phyloP scores from a whole-genome alignment of 2,888 invertebrate species.

The Augiades crinisus region DNA sequence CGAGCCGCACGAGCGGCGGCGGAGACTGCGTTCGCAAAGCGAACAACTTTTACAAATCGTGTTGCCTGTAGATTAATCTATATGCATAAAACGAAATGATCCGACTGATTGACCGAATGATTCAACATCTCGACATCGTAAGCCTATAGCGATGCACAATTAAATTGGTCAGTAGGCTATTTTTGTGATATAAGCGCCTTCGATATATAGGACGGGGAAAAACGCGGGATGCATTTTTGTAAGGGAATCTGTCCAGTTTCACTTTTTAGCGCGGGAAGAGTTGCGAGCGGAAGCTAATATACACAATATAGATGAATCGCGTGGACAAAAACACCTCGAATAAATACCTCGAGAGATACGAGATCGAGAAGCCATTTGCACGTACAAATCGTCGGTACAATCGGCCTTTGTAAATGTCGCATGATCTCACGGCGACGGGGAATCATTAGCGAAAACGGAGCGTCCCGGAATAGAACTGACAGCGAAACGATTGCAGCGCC shows the following conservation, averaged over 20 bases:
- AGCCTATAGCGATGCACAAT: too few relatives aligned
- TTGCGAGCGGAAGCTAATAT: too few relatives aligned
- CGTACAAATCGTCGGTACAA: conserved; percentile 53
- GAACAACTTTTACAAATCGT: conserved; percentile 17
- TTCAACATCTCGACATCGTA: too few relatives aligned
- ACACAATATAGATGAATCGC: conserved; percentile 7
- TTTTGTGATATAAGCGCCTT: too few relatives aligned
- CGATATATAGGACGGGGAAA: too few relatives aligned
- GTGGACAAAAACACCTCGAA: conserved; percentile 16
- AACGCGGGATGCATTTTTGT: too few relatives aligned
- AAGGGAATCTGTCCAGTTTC: too few relatives aligned
- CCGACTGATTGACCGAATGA: too few relatives aligned
- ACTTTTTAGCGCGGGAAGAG: too few relatives aligned
- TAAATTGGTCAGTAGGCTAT: too few relatives aligned
- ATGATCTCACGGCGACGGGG: conserved; percentile 43
- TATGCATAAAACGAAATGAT: too few relatives aligned
- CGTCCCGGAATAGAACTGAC: conserved; percentile 77
- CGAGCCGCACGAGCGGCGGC: conserved; percentile 17
- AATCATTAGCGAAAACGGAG: conserved; percentile 78
- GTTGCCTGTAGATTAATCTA: conserved; percentile 4
- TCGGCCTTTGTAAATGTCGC: conserved; percentile 56
- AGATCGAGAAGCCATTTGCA: conserved; percentile 40
- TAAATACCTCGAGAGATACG: conserved; percentile 15
- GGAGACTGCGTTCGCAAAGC: conserved; percentile 9
- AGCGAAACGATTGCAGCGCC: conserved; percentile 74